phyloP scores from a whole-genome alignment of 2,113 vertebrate genomes.

The Prietella phreatophila region DNA sequence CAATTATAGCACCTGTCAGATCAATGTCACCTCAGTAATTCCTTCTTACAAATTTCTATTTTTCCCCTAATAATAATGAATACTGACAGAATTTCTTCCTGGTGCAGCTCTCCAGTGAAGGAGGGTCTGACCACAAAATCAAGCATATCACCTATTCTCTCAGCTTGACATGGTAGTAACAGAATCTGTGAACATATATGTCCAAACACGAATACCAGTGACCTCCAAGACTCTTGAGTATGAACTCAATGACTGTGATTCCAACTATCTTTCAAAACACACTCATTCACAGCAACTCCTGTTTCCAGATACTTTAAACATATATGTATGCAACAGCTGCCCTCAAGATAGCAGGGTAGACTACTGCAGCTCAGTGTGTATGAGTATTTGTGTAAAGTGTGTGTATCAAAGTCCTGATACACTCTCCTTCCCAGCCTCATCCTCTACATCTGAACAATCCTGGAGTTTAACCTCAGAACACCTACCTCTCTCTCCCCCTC shows the following conservation, averaged over 20 bases:
- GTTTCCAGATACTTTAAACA: neutral
- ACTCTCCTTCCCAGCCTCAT: slow-evolving; percentile 47
- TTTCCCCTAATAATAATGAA: neutral
- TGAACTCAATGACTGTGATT: neutral
- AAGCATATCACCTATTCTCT: neutral
- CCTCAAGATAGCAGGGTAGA: no score
- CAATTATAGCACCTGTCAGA: neutral
- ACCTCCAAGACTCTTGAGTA: neutral
- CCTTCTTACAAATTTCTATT: neutral
- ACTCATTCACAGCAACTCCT: neutral
- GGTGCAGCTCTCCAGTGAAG: neutral
- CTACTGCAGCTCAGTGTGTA: slow-evolving; percentile 1
- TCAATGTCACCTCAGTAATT: neutral
- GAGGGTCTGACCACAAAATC: no score
- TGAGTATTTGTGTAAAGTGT: no score
- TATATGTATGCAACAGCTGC: neutral
- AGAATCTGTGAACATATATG: neutral
- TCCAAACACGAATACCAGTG: neutral
- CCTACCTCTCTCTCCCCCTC: slow-evolving; percentile 42
- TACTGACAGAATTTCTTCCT: neutral
- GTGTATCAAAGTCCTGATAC: slow-evolving; percentile 43
- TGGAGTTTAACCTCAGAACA: neutral
- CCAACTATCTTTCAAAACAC: neutral
- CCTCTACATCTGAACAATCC: slow-evolving; percentile 37
- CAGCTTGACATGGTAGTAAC: neutral